Conservation (phyloP, 1,140 invertebrate genomes). For the Chironomus tepperi region DNA sequence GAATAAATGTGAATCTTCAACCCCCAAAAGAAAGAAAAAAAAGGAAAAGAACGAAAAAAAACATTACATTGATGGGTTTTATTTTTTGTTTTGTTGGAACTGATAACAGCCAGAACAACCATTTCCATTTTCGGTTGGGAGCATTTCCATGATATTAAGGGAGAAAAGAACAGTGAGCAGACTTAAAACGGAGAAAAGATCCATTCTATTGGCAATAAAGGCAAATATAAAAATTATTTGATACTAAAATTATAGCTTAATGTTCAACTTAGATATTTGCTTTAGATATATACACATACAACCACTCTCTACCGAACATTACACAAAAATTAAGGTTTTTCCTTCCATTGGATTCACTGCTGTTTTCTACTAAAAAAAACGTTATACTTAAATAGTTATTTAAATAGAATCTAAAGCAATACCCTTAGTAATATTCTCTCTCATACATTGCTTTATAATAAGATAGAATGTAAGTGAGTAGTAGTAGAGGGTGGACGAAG, state of each 20-base stretch:
- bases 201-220: constrained; percentile 22
- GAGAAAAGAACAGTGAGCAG: background rate
- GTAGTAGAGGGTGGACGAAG: background rate
- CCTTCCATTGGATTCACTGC: background rate
- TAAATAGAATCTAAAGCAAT: background rate
- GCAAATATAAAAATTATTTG: constrained; percentile 23
- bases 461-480: background rate
- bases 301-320: background rate
- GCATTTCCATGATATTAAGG: constrained; percentile 13
- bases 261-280: constrained; percentile 20
- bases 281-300: background rate
- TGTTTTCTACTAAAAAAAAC: background rate
- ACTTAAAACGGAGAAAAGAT: constrained; percentile 13
- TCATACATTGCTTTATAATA: too few relatives aligned
- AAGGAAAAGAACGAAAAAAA: background rate
- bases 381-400: constrained; percentile 15
- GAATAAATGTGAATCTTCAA: background rate
- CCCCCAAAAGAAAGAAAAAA: background rate
- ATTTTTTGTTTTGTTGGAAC: constrained; percentile 17
- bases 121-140: constrained; percentile 17
- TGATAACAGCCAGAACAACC: constrained; percentile 21
- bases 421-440: background rate
- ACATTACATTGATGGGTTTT: constrained; percentile 23
- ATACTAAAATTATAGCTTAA: constrained; percentile 24
- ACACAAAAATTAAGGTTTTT: constrained; percentile 23